Base-by-base conservation (phyloP, 2,113 vertebrate species). In the Leuciscus idus region DNA sequence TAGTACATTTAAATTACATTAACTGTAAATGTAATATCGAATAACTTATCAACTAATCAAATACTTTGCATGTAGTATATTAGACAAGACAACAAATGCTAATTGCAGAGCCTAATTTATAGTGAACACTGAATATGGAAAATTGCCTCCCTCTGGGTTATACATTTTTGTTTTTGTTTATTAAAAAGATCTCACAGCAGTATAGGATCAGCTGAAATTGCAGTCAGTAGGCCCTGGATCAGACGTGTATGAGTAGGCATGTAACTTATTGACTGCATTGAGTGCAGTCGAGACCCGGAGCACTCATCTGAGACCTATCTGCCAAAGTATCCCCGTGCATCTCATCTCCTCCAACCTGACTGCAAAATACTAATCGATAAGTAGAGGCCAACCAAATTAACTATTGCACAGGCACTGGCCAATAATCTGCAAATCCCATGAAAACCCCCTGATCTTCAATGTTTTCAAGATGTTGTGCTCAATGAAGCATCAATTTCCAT, bases 331-430 rank as follows among this genome's bases (percentile, higher is more conserved):
- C 9, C 52, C 11, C 11, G 1, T 5, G 76, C 50, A 39, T 79
- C 76, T 59, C 30, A 78, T 28, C 50, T 57, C 52, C 21, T 79
- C 19, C 76, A 78, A 78, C 39, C 72, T 8, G 11, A 26, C 76
- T 79, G 76, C 52, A 79, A 79, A 79, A 59, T 79, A 23, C 9
- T 23, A 79, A 79, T 79, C 52, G 12, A 79, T 79, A 79, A 4
- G 6, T 23, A n/a, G 50, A 79, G 30, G 76, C 26, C 76, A 79
- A 79, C 75, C 48, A 78, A 78, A 78, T 78, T 21, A 76, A 78
- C 50, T 59, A 78, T 23, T 57, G 28, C 28, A 57, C 17, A 79
- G 30, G 19, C 52, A 57, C 59, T 33, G 28, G 48, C 4, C 26
- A 79, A 59, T 59, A 59, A 79, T 59, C 76, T 79, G 52, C 9